Conservation (phyloP, 2,113 vertebrate genomes). For the Apodemus sylvaticus region DNA sequence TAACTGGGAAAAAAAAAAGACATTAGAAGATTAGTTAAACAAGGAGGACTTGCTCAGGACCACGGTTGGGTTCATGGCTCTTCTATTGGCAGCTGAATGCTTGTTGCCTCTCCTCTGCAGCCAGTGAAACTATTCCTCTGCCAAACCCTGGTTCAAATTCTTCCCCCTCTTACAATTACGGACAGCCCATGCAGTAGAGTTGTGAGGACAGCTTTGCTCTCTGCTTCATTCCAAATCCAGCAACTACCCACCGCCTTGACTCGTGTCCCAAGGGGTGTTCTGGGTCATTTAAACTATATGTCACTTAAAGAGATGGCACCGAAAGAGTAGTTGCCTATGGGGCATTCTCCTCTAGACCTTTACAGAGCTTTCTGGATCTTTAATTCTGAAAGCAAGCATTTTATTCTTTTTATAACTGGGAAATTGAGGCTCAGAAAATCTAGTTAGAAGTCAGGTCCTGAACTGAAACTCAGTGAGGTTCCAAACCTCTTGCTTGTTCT, state of each 20-base stretch:
- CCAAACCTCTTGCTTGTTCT: background rate
- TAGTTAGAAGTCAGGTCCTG: background rate
- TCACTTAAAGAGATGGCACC: background rate
- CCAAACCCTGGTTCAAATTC: background rate
- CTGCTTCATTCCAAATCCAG: background rate
- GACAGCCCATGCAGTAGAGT: background rate
- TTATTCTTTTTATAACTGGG: background rate
- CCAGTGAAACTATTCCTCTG: background rate
- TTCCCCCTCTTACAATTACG: background rate
- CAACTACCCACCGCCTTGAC: background rate
- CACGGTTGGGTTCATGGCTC: background rate
- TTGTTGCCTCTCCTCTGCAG: background rate
- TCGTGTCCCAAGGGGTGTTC: background rate
- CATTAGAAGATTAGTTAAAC: background rate
- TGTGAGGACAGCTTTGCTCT: background rate
- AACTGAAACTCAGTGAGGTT: background rate
- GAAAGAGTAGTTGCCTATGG: background rate
- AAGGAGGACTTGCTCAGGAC: background rate
- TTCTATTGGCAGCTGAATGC: background rate
- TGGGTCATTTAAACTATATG: background rate
- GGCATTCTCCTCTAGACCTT: background rate
- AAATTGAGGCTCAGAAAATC: background rate
- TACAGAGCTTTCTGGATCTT: conserved; percentile 1
- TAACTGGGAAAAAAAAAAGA: background rate
- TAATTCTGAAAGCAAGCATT: background rate